These are phyloP conservation scores for Herminia tarsipennalis DNA, from an alignment of 2,888 invertebrate species.

Conservation along the genomic window DNA sequence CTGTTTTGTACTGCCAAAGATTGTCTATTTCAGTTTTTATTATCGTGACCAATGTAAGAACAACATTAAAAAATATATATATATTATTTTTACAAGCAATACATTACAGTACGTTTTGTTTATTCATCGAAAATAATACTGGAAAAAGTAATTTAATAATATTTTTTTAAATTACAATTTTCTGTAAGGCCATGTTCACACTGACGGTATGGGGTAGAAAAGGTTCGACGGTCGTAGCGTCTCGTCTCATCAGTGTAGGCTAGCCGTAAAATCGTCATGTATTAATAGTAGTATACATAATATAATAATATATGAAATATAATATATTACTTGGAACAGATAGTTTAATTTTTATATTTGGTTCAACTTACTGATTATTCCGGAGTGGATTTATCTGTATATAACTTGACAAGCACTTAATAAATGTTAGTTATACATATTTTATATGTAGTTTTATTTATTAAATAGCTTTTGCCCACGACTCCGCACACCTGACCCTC, in stretches of 20 bases:
- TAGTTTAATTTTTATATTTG: constrained; percentile 35
- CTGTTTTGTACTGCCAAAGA: neutral
- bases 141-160: neutral
- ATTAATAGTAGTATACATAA: constrained; percentile 5
- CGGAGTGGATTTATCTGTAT: constrained; percentile 33
- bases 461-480: too few species aligned
- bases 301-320: constrained; percentile 15
- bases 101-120: too few species aligned
- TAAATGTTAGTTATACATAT: constrained; percentile 5
- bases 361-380: constrained; percentile 21
- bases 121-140: too few species aligned
- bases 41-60: neutral
- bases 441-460: neutral
- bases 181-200: too few species aligned
- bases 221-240: too few species aligned
- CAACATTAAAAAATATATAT: neutral
- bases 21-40: neutral
- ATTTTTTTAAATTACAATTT: neutral
- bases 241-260: too few species aligned
- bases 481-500: too few species aligned
- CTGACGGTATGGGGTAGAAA: too few species aligned
- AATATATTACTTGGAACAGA: constrained; percentile 27
- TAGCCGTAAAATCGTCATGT: neutral
- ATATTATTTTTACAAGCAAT: too few species aligned
- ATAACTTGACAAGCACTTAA: constrained; percentile 27